Base-by-base conservation (phyloP, 2,113 vertebrate species). In the Bos javanicus region DNA sequence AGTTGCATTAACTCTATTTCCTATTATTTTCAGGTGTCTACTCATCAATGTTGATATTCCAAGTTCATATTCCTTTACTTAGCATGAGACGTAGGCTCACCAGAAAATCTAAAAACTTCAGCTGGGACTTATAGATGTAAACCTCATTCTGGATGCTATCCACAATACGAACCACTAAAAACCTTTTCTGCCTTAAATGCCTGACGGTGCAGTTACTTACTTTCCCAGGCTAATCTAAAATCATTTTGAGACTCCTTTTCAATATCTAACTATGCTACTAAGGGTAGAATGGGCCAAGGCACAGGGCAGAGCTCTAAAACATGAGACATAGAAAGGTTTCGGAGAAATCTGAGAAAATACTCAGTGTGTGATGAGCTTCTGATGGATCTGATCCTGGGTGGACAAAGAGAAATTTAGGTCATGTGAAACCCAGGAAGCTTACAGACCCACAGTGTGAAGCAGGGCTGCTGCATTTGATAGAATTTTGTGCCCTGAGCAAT, bases 11-110 rank as follows among this genome's bases (percentile, higher is more conserved):
- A 97, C 60, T 81, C 39, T 93, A 43, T 90, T 85, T 11, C 6
- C 36, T 87, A 64, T 87, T 71, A 71, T 25, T 90, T 84, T 92
- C 28, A 74, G 26, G 54, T 90, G 9, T 91, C 96, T 95, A 71
- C 14, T 74, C 25, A 89, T 62, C 48, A 84, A 36, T 82, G 87
- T 50, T 67, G 56, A 89, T 76, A 46, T 91, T 21, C 81, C 30
- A 96, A 80, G 16, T 82, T 88, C 57, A 78, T 94, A 48, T 95
- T 95, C 21, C 6, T 94, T 92, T 92, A 92, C 43, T 82, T n/a
- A 81, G 50, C n/a, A 91, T 48, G 12, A 39, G 36, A 92, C 6
- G 2, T 33, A 91, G 33, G 8, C 16, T 91, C 26, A 48, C 11
- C 16, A 64, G 36, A 93, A 76, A 86, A 83, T 82, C 43, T 85